phyloP scores from a whole-genome alignment of 2,888 invertebrate species.

The Troilus luridus region DNA sequence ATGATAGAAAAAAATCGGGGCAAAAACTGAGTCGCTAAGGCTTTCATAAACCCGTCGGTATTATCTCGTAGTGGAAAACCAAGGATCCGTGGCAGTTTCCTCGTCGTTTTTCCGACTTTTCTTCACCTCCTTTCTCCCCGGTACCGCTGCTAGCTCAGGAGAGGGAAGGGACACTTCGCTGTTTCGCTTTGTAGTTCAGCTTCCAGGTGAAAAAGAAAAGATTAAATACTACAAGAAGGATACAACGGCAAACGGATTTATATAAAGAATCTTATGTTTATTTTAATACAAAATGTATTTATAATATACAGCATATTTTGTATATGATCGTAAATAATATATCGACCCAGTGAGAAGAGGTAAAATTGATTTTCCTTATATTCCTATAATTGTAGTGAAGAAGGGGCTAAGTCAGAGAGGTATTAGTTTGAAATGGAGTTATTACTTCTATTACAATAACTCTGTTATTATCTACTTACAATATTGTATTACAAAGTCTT shows the following conservation, averaged over 20 bases:
- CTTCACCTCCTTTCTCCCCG: conserved; percentile 35
- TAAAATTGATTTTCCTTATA: no score
- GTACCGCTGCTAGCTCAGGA: not conserved
- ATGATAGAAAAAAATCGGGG: conserved; percentile 29
- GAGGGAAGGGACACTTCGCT: not conserved
- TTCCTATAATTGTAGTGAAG: no score
- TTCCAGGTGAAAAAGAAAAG: not conserved
- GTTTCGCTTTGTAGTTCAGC: not conserved
- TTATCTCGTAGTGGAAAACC: conserved; percentile 47
- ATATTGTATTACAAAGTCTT: no score
- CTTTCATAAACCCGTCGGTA: conserved; percentile 41
- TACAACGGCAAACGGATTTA: not conserved
- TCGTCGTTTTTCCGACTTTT: conserved; percentile 40
- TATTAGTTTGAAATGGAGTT: no score
- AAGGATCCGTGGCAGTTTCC: conserved; percentile 39
- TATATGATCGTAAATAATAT: no score
- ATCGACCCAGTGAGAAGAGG: no score
- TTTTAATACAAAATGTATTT: no score
- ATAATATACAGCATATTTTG: no score
- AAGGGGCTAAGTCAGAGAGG: no score
- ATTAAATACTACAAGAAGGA: not conserved
- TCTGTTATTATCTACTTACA: no score
- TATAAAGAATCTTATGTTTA: no score
- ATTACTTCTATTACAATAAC: no score
- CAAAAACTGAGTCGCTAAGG: conserved; percentile 39